Evolutionary conservation across 1,140 invertebrate genomes (phyloP), one percentile per base, ranked within the genome.

Genomic region (Potamilus streckersoni): DNA sequence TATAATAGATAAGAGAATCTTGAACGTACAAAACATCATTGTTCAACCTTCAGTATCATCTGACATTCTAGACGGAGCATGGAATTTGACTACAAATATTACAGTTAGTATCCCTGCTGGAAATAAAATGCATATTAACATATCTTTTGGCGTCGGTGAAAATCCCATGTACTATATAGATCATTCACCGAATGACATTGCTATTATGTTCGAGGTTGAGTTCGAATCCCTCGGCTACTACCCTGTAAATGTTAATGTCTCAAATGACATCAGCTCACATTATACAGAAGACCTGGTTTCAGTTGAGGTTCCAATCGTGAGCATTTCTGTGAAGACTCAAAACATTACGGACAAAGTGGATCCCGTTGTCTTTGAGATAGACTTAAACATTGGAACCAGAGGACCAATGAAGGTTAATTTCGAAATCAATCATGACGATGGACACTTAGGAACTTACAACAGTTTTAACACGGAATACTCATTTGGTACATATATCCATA

Each of bases 171-270:
- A 84, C 57, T 89, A 85, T 65, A 69, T 85, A 16, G 79, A 83
- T 38, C 81, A 81, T 38, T 20, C 78, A 14, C 62, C 74, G 16
- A 58, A 56, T 12, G 75, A 74, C 15, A 60, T 78, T 2, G 71
- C 23, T 20, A 74, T 84, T 3, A 62, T 56, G 6, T 79, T 82
- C 12, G 74, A 71, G 60, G 78, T 82, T 20, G 73, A 74, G 12
- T 89, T 83, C 61, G 65, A 76, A 2, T 58, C 62, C 6, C 82
- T 89, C 14, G 88, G 87, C 13, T 82, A 84, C 27, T 89, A 85
- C 69, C 72, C 79, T 6, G 63, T 87, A 13, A 69, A 61, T 17
- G 81, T 83, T 1, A 82, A 60, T 38, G 69, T 85, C 0, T 79
- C 76, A 59, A 89, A 89, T 73, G 87, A 87, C 70, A 74, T 87